Conservation (phyloP, 1,140 invertebrate genomes). For the Formica exsecta region DNA sequence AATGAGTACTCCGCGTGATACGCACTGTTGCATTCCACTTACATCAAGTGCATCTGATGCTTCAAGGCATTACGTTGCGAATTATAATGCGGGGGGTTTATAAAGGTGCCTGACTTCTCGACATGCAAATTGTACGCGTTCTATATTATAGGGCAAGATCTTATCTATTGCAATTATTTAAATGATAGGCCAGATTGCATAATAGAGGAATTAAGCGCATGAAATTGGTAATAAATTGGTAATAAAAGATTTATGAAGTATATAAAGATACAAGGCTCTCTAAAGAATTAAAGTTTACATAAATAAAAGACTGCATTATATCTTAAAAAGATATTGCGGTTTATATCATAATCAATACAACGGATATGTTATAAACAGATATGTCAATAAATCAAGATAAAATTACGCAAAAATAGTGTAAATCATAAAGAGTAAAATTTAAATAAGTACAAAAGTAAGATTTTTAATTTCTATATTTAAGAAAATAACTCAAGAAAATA, state of each 20-base stretch:
- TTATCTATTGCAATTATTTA: slow-evolving; percentile 37
- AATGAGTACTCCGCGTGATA: slow-evolving; percentile 61
- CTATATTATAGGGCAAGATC: slow-evolving; percentile 10
- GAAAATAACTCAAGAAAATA: not conserved
- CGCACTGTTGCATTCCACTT: slow-evolving; percentile 63
- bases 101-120: slow-evolving; percentile 45
- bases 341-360: not conserved
- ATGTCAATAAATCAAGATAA: not conserved
- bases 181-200: slow-evolving; percentile 31
- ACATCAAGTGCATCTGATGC: slow-evolving; percentile 53
- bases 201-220: slow-evolving; percentile 33
- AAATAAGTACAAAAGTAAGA: not conserved
- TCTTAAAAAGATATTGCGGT: not conserved
- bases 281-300: not conserved
- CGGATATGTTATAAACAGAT: not conserved
- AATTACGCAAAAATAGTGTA: not conserved
- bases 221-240: not conserved
- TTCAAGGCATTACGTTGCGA: slow-evolving; percentile 50
- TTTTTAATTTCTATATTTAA: not conserved
- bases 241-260: not conserved
- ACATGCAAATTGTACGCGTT: slow-evolving; percentile 52
- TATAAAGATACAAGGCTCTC: no score
- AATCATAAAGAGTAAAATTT: not conserved
- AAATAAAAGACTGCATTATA: not conserved
- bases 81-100: slow-evolving; percentile 53